Conservation (phyloP, 2,797 vertebrate species). For the Chiloscyllium punctatum region DNA sequence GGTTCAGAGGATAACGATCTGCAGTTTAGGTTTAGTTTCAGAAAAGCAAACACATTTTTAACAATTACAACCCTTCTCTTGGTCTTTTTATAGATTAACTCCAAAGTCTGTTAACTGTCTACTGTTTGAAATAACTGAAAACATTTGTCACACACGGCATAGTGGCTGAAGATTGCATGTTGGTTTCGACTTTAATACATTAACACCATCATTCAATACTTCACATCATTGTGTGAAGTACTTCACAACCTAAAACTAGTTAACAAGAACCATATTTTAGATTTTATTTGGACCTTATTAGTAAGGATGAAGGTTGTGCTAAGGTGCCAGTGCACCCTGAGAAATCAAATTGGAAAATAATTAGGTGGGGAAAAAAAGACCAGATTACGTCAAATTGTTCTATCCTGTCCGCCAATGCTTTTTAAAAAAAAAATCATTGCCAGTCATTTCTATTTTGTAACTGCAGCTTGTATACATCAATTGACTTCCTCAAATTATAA, state of each 20-base stretch:
- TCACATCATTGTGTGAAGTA: background rate
- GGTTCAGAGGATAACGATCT: constrained; percentile 23
- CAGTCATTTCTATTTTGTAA: background rate
- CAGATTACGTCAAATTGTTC: background rate
- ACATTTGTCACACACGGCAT: too few relatives aligned
- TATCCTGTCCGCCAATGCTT: background rate
- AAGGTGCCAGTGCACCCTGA: background rate
- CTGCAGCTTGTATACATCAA: background rate
- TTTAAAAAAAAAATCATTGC: background rate
- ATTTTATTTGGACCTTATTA: background rate
- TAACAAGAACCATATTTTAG: background rate
- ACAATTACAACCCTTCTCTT: constrained; percentile 25
- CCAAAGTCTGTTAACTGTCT: background rate
- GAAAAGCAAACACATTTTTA: constrained; percentile 33
- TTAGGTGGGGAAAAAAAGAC: background rate
- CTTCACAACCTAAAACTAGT: background rate
- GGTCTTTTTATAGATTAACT: constrained; percentile 12
- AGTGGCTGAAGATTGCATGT: background rate
- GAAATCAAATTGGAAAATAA: background rate
- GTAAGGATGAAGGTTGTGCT: background rate
- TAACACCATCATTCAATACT: background rate
- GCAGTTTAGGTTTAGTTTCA: constrained; percentile 1
- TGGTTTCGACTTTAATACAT: background rate
- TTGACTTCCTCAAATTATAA: background rate
- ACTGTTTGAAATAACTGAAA: background rate